phyloP scores from a whole-genome alignment of 2,113 vertebrate species.

The Notarius lentiginosus region DNA sequence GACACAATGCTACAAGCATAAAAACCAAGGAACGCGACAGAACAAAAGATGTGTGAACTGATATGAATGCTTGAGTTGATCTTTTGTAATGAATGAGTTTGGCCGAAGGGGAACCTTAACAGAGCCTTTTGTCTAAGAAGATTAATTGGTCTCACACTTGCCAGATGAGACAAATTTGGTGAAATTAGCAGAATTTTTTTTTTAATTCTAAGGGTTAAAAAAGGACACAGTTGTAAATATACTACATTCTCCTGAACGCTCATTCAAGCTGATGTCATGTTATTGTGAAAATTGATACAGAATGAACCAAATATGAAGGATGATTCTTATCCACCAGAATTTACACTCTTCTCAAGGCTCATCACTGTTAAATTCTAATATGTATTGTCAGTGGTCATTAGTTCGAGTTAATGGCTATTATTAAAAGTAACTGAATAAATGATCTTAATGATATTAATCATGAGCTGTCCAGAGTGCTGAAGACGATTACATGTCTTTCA shows the following conservation, averaged over 20 bases:
- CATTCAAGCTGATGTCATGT: background rate
- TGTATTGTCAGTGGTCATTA: background rate
- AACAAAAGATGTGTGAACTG: constrained; percentile 45
- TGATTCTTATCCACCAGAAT: background rate
- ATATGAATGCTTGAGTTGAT: constrained; percentile 39
- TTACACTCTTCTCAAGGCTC: background rate
- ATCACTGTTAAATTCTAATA: background rate
- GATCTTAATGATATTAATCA: constrained; percentile 32
- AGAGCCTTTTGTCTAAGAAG: constrained; percentile 12
- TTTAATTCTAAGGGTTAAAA: background rate
- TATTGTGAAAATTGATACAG: background rate
- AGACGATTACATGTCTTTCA: constrained; percentile 18
- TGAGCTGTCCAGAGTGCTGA: constrained; percentile 65
- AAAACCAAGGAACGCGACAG: background rate
- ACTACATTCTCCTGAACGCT: background rate
- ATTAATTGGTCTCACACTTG: constrained; percentile 10
- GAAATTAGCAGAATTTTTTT: background rate
- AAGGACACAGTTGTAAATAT: background rate
- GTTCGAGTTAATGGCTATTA: background rate
- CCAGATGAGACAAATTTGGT: background rate
- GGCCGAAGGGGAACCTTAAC: constrained; percentile 27
- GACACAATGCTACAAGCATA: constrained; percentile 5
- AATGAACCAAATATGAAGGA: background rate
- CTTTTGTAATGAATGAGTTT: constrained; percentile 53
- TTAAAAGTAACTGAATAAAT: background rate